Evolutionary conservation across 2,797 vertebrate genomes (phyloP).

Genomic region (Psittacula derbiana): DNA sequence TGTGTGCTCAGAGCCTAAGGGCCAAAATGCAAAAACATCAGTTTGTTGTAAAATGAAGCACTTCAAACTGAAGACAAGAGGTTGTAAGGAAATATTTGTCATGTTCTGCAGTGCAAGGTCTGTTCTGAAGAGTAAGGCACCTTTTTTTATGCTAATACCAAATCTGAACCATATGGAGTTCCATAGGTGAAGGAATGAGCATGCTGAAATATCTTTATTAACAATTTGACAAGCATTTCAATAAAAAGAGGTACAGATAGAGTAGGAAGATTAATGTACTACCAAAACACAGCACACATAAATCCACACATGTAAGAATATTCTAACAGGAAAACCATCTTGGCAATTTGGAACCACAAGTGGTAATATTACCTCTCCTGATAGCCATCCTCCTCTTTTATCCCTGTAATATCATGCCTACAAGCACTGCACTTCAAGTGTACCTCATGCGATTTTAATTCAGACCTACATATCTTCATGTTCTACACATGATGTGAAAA

Average conservation of each 20-base stretch:
- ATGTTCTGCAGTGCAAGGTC: neutral
- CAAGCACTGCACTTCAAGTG: neutral
- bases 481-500: neutral
- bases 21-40: neutral
- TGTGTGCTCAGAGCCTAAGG: neutral
- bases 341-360: neutral
- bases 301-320: neutral
- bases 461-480: neutral
- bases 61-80: neutral
- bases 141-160: neutral
- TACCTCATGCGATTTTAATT: neutral
- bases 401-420: neutral
- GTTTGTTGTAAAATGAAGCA: neutral
- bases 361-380: neutral
- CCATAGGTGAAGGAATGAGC: neutral
- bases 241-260: neutral
- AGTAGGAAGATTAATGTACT: neutral
- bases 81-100: slow-evolving; percentile 4
- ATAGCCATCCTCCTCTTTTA: neutral
- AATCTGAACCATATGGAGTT: neutral
- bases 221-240: neutral
- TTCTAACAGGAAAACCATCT: neutral
- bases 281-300: neutral
- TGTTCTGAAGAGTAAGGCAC: neutral
- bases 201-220: neutral